Evolutionary conservation across 2,797 vertebrate genomes (phyloP), one percentile per base, ranked within the genome.

Genomic region (Ibycter americanus): DNA sequence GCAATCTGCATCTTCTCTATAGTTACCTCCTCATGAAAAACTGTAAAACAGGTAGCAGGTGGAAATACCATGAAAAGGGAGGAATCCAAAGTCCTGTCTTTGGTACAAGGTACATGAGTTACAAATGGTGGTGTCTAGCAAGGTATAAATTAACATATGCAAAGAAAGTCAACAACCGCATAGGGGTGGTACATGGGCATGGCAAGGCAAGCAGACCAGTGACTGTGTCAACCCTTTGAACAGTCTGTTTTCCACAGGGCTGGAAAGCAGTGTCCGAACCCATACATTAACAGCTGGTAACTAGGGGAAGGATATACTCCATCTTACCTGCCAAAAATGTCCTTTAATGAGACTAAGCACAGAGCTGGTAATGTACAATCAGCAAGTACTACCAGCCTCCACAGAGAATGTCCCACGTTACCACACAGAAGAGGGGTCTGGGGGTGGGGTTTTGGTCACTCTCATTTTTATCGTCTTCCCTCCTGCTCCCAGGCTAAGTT

Each of bases 101-200:
- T 86, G 12, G 20, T 44, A 59, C 6, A 11, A 55, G 20, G 7
- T 14, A 25, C 9, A 16, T 13, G 6, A 79, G 15, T 44, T 40
- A 70, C 34, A 44, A 71, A 31, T 1, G 6, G 20, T 8, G 4
- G 12, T 66, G 17, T 47, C 29, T 20, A 51, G 13, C 27, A 76
- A 38, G 20, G 62, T 21, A 81, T 46, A 80, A 31, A 56, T 14
- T 40, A 38, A 70, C 73, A 89, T 14, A 76, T 3, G 6, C 23
- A 31, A 88, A 42, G 49, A 58, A 66, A 2, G 27, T 20, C 13
- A 19, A 1, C 18, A 26, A 68, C 32, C 21, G 36, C 29, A 32
- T 0, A 29, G 7, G 11, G 11, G 7, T 56, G 23, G 44, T 17
- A 36, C 3, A 8, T 1, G 18, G n/a, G 26, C 26, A 61, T 4